Evolutionary conservation across 2,113 vertebrate species (phyloP).

Genomic region (Gulo gulo): DNA sequence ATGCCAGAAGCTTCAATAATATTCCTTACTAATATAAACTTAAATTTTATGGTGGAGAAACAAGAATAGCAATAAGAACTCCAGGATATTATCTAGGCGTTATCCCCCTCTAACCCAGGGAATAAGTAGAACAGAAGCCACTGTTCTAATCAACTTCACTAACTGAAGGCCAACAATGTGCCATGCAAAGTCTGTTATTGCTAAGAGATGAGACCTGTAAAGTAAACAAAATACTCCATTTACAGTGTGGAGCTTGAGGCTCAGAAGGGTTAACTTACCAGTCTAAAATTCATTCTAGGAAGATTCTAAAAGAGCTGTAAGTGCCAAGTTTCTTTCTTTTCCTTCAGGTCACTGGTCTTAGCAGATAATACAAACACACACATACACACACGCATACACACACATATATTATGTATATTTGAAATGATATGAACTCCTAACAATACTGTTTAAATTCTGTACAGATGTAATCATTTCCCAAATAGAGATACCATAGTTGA

Average conservation of each 20-base stretch:
- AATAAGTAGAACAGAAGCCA: background rate
- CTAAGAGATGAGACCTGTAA: background rate
- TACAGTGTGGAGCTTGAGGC: background rate
- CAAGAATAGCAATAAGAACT: background rate
- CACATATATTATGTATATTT: background rate
- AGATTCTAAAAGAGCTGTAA: background rate
- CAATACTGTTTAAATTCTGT: background rate
- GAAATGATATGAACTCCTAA: background rate
- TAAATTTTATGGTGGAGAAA: background rate
- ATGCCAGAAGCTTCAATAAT: background rate
- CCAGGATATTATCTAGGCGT: background rate
- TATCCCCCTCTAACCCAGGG: background rate
- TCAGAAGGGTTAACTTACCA: background rate
- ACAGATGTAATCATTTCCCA: background rate
- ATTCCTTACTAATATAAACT: background rate
- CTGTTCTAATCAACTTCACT: background rate
- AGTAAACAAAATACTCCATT: background rate
- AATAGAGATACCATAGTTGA: background rate
- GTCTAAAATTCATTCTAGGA: background rate
- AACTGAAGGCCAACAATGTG: background rate
- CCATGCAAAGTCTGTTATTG: background rate
- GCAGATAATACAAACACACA: background rate
- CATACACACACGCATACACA: no score
- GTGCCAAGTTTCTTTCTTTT: background rate
- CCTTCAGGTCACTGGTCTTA: background rate